Base-by-base conservation (phyloP, 2,797 vertebrate species). In the Malurus splendens region DNA sequence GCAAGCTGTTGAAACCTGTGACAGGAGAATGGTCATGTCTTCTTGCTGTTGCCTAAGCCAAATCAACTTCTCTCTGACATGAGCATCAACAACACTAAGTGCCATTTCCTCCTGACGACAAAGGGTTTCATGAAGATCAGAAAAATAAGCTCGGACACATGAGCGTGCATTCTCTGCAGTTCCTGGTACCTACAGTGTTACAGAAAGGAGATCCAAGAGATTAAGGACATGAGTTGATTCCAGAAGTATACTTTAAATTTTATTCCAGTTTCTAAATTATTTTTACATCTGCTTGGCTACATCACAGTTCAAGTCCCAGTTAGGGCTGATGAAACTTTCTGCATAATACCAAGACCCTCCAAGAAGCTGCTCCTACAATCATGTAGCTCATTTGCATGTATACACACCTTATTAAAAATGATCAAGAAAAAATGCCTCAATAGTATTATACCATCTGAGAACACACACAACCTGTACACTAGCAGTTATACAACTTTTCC, bases 31-130 rank as follows among this genome's bases (percentile, higher is more conserved):
- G 92, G 99, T 99, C 99, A 99, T 99, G 96, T 99, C 99, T 97
- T 99, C 99, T 96, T 99, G 99, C 94, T 99, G 99, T 93, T 99
- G 99, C 84, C 98, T 96, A 84, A 99, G 98, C 99, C 99, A 99
- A 96, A 99, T 99, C 83, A 99, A 96, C 91, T 99, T 97, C 96
- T 99, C 99, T 85, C 99, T 95, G 78, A 99, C 99, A 7, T 99
- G 99, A 38, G 99, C 99, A 67, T 99, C 99, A 94, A 99, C 99
- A 91, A 99, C 99, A 73, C 99, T 99, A 86, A 99, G 95, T 52
- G 99, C 99, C 99, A 99, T 99, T 97, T 99, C 99, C 96, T 99
- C 99, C 96, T 99, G 99, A 79, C 99, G 98, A 89, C 99, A 99
- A 64, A 99, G 97, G 1, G 99, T 99, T 98, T 99, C 99, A 45